These are phyloP conservation scores for Notamacropus eugenii DNA, from an alignment of 2,797 vertebrate species.

Conservation along the genomic window DNA sequence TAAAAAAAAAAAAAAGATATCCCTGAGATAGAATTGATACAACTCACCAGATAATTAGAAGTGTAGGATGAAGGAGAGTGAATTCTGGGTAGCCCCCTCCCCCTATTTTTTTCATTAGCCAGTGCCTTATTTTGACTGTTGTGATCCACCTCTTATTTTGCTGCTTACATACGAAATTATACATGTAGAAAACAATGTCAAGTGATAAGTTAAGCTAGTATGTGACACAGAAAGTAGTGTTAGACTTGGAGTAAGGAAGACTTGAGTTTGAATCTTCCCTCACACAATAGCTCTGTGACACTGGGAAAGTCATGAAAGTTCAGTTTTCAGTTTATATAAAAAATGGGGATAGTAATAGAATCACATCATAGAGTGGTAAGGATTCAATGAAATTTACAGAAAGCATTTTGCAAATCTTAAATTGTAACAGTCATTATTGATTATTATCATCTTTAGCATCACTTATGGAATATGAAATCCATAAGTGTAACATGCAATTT, in stretches of 20 bases:
- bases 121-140: not conserved
- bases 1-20: not conserved
- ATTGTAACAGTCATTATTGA: not conserved
- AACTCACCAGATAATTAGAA: not conserved
- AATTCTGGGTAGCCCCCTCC: rapidly evolving
- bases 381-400: not conserved
- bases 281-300: not conserved
- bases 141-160: not conserved
- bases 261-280: too few species aligned
- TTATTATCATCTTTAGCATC: not conserved
- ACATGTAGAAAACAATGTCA: not conserved
- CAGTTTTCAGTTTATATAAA: not conserved
- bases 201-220: not conserved
- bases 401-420: not conserved
- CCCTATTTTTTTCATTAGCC: not conserved
- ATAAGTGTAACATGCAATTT: not conserved
- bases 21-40: not conserved
- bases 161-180: not conserved
- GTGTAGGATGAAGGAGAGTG: not conserved
- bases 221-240: not conserved
- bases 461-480: not conserved
- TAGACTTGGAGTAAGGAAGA: not conserved
- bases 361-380: not conserved
- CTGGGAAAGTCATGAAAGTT: not conserved
- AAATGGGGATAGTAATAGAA: not conserved